Evolutionary conservation across 2,888 invertebrate species (phyloP), one percentile per base, ranked within the genome.

Genomic region (Alsophila aescularia): DNA sequence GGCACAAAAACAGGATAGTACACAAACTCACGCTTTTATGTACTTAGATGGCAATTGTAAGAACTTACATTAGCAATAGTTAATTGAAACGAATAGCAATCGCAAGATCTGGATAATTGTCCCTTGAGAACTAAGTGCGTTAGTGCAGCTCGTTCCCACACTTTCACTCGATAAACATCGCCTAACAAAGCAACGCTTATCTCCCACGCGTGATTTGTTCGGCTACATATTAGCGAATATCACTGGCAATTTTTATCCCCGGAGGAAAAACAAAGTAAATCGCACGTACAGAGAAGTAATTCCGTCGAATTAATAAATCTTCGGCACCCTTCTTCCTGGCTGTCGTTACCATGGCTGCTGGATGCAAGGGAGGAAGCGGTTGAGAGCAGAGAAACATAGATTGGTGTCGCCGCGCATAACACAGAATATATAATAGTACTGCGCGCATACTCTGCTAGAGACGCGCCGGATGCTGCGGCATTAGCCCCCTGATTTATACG

Each of bases 401-500:
- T 77, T 78, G 82, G 77, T 75, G 77, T 75, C 73, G 75, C 64
- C 74, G 58, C 71, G 70, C 73, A 79, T 77, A 81, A n/a, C n/a
- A n/a, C n/a, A n/a, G n/a, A n/a, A n/a, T n/a, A n/a, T n/a, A n/a
- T n/a, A n/a, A n/a, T n/a, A n/a, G n/a, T n/a, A n/a, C n/a, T n/a
- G n/a, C n/a, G n/a, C n/a, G n/a, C n/a, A n/a, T n/a, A n/a, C n/a
- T n/a, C 76, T 75, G 76, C 76, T 78, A 73, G 81, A 83, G 85
- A 81, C 82, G 75, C 80, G 77, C 83, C 89, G 90, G 89, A 90
- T 86, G 86, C 84, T 82, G 82, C 75, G 77, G 88, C 84, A 85
- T 90, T 89, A 88, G 79, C 75, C 69, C 64, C 67, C 73, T 90
- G 90, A 91, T 91, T 91, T 91, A 91, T 91, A 81, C 74, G 90